Base-by-base conservation (phyloP, 2,113 vertebrate species). In the Chaenogobius annularis region DNA sequence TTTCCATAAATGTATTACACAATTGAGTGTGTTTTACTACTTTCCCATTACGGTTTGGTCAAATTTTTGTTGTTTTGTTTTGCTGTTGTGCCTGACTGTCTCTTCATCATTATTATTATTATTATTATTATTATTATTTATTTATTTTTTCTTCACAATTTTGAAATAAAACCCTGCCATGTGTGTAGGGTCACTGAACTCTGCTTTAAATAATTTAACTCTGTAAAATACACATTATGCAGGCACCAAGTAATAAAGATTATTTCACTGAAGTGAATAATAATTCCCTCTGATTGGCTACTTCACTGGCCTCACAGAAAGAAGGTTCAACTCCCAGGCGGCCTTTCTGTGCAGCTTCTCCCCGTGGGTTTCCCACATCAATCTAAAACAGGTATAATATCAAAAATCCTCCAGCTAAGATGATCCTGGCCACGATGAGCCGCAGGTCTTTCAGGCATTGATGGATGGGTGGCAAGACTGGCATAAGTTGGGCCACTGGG, bases 241-340 rank as follows among this genome's bases (percentile, higher is more conserved):
- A 85, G 87, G 89, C 91, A 92, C 90, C 92, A 92, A 94, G 90
- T 83, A 89, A 93, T 86, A 90, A 91, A 93, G 92, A 56, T 79
- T 85, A 71, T 89, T 80, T 91, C 84, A 89, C 83, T 73, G 74
- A 69, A 56, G 13, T 62, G 20, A 13, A 3, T n/a, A n/a, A n/a
- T n/a, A n/a, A n/a, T n/a, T n/a, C n/a, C n/a, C n/a, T n/a, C n/a
- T n/a, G n/a, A 13, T 11, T 46, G 46, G 13, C 2, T 14, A 15
- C 12, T 13, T 15, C 13, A 14, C 46, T 47, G 12, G 2, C 12
- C 46, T 47, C 46, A 47, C 12, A 47, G 12, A 12, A 15, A 14
- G 46, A 12, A 47, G 12, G 13, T 47, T 47, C 10, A 11, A 12
- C 44, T 46, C 44, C 10, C 44, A 46, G 44, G 44, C 5, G 10